phyloP scores from a whole-genome alignment of 2,888 invertebrate genomes.

The Scaptomyza tumidula region DNA sequence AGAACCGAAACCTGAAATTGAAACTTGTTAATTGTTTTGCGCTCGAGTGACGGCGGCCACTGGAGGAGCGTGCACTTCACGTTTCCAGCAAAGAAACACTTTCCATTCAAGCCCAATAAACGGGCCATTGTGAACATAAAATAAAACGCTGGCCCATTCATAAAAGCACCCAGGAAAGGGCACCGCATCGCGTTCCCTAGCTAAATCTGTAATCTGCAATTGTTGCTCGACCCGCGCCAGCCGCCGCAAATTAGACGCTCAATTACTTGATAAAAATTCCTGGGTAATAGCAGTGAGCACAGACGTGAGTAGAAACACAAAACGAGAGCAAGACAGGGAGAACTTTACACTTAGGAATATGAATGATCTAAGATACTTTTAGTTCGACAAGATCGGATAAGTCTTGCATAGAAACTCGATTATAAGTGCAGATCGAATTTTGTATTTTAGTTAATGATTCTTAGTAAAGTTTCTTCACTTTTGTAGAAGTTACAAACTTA shows the following conservation, averaged over 20 bases:
- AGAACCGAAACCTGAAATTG: conserved; percentile 36
- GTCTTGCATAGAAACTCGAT: not conserved
- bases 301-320: not conserved
- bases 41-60: conserved; percentile 65
- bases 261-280: conserved; percentile 70
- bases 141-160: conserved; percentile 61
- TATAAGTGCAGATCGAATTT: too few relatives aligned
- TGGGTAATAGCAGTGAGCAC: conserved; percentile 52
- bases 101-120: conserved; percentile 76
- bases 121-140: conserved; percentile 56
- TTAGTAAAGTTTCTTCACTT: too few relatives aligned
- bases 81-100: conserved; percentile 71
- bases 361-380: too few relatives aligned
- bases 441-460: too few relatives aligned
- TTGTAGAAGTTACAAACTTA: too few relatives aligned
- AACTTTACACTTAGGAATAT: not conserved
- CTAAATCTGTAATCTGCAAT: conserved; percentile 50
- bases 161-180: conserved; percentile 56
- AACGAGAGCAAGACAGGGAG: not conserved
- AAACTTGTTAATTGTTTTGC: conserved; percentile 80
- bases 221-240: conserved; percentile 59
- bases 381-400: too few relatives aligned
- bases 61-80: conserved; percentile 52
- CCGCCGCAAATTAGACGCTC: conserved; percentile 78
- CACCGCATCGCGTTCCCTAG: conserved; percentile 37